Percentiles rank a stretch among this genome's conserved stretches.
Conservation (phyloP, 37 sponge, comb jelly and placozoan genomes). For the Halisarca cf. caerulea region DNA sequence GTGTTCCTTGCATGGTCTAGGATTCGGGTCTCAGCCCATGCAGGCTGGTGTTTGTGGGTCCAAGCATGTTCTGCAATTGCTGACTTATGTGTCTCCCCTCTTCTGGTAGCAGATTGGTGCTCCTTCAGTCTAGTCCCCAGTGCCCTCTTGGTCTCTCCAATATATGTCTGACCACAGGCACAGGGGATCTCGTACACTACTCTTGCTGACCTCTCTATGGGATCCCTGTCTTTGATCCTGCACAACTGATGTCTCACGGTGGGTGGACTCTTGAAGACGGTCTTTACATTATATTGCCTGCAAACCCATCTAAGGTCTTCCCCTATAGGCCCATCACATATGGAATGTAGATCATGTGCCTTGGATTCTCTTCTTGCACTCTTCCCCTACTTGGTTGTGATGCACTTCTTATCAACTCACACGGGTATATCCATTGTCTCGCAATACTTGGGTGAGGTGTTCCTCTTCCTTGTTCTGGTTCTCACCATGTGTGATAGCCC, state of each 20-base stretch:
- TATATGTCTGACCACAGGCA: constrained; percentile 8
- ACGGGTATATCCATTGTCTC: constrained; percentile 28
- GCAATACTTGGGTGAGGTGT: constrained; percentile 13
- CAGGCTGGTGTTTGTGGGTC: constrained; percentile 2
- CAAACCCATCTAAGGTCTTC: constrained; percentile 13
- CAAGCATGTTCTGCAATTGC: constrained; percentile 12
- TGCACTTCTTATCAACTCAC: neutral
- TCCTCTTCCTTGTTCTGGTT: neutral
- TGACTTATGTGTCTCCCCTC: constrained; percentile 26
- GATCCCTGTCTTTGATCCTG: constrained; percentile 27
- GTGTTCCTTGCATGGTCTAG: constrained; percentile 3
- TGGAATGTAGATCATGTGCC: neutral
- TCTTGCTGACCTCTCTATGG: neutral
- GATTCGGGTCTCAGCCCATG: constrained; percentile 8
- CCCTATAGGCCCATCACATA: neutral
- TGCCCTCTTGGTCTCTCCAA: constrained; percentile 31
- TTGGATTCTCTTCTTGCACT: neutral
- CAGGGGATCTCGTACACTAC: constrained; percentile 34
- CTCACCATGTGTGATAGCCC: constrained; percentile 20
- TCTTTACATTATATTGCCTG: neutral
- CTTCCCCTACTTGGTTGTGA: neutral
- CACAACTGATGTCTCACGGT: constrained; percentile 15
- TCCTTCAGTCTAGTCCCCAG: constrained; percentile 30
- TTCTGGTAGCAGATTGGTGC: constrained; percentile 29
- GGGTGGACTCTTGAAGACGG: neutral